phyloP scores from a whole-genome alignment of 2,113 vertebrate genomes.

The Coturnix japonica region DNA sequence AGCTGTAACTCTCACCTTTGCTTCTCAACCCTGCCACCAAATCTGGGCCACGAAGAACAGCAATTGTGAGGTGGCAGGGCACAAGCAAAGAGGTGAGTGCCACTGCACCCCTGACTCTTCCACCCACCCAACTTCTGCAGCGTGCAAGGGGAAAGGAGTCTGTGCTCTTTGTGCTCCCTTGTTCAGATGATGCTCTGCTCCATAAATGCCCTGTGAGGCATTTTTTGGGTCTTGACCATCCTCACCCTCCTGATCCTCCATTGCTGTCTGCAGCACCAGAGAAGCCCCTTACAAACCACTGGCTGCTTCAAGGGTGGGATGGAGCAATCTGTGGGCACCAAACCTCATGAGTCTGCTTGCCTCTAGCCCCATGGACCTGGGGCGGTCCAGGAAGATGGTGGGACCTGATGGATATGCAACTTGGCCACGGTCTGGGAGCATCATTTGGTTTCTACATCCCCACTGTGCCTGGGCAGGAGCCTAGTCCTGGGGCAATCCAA shows the following conservation, averaged over 20 bases:
- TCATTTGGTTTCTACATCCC: background rate
- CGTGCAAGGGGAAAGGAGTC: background rate
- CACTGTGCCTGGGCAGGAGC: background rate
- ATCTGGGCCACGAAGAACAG: background rate
- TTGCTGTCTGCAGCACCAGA: background rate
- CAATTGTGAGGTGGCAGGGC: background rate
- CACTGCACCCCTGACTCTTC: background rate
- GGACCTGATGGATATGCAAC: rapidly evolving
- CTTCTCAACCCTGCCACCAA: background rate
- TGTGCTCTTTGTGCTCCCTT: background rate
- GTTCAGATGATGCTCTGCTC: background rate
- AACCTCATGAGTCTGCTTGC: background rate
- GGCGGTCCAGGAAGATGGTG: background rate
- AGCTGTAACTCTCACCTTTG: background rate
- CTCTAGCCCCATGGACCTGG: background rate
- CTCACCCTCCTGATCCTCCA: background rate
- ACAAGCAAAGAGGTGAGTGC: background rate
- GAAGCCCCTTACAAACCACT: background rate
- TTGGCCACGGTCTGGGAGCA: background rate
- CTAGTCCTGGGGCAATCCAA: background rate
- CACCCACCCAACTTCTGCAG: rapidly evolving
- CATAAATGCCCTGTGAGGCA: background rate
- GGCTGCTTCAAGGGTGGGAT: background rate
- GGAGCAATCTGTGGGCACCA: background rate
- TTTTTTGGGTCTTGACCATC: background rate